Percentiles rank a stretch among this genome's conserved stretches.
phyloP scores from a whole-genome alignment of 2,797 vertebrate genomes.

The Hypotaenidia philippensis region DNA sequence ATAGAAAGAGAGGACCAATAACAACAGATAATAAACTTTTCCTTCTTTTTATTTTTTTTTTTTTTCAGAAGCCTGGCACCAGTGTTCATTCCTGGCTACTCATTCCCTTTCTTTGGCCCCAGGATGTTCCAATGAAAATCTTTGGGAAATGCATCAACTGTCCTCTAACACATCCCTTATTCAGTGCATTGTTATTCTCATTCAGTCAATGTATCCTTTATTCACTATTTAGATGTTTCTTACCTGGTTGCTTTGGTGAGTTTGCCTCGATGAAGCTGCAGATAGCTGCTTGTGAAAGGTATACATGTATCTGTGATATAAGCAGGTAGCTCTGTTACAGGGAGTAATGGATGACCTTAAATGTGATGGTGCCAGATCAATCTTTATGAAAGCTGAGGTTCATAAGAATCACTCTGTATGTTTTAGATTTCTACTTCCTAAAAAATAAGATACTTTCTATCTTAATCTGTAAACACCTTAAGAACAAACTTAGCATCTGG shows the following conservation, averaged over 20 bases:
- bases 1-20: neutral
- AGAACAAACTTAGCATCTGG: neutral
- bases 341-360: neutral
- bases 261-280: neutral
- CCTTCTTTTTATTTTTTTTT: neutral
- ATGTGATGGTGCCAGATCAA: neutral
- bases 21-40: neutral
- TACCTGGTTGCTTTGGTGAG: neutral
- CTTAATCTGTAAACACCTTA: neutral
- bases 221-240: neutral
- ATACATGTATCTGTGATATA: neutral
- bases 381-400: neutral
- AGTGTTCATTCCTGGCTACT: neutral
- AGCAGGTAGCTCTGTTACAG: neutral
- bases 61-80: neutral
- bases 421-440: neutral
- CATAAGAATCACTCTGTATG: neutral
- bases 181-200: neutral
- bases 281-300: neutral
- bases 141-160: neutral
- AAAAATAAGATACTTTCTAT: neutral
- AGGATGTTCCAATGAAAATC: neutral
- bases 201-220: neutral
- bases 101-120: neutral
- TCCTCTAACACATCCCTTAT: neutral